These are phyloP conservation scores for Syrmaticus mikado DNA, from an alignment of 2,113 vertebrate species.

Conservation along the genomic window DNA sequence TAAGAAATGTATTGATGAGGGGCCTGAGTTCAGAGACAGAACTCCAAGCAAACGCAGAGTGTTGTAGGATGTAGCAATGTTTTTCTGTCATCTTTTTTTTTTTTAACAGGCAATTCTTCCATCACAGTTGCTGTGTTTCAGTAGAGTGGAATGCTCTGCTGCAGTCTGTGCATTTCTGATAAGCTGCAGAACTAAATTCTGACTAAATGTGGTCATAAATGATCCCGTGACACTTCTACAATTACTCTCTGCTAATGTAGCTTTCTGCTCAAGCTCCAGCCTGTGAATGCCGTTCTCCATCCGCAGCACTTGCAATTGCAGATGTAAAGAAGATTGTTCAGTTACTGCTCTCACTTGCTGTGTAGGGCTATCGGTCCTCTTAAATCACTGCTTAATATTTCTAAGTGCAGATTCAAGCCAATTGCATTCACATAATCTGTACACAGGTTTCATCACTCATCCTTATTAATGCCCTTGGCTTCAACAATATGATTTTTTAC, in stretches of 20 bases:
- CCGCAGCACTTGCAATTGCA: background rate
- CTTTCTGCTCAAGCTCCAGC: background rate
- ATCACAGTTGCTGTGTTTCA: background rate
- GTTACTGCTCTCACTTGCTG: background rate
- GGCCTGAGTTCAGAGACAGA: background rate
- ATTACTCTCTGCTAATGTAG: background rate
- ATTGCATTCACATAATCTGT: background rate
- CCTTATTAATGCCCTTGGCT: background rate
- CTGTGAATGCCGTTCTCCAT: background rate
- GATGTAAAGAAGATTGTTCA: background rate
- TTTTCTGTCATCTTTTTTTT: background rate
- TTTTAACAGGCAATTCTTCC: background rate
- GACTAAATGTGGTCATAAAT: background rate
- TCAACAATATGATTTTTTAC: background rate
- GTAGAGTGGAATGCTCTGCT: background rate
- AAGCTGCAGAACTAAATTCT: background rate
- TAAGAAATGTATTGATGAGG: background rate
- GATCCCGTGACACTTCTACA: background rate
- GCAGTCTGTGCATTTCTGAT: constrained; percentile 4
- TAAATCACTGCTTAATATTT: constrained; percentile 9
- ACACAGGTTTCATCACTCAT: background rate
- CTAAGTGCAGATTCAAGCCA: background rate
- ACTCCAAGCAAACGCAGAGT: background rate
- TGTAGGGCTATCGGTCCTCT: background rate
- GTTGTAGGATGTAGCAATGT: background rate